Base-by-base conservation (phyloP, 2,113 vertebrate genomes). In the Garra rufa region DNA sequence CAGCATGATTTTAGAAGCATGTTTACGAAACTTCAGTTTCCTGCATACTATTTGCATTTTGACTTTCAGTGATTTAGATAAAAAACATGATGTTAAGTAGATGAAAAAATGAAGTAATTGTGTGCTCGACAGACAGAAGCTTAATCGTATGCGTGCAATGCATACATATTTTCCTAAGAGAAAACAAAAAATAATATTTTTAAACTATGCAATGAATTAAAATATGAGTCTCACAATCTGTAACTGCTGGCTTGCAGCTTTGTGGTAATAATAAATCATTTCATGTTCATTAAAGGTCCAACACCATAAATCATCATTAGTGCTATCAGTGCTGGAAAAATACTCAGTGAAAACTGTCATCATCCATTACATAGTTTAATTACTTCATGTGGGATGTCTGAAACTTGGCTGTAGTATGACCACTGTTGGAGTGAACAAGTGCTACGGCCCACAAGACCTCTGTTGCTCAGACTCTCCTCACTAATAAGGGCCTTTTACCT, bases 221-320 rank as follows among this genome's bases (percentile, higher is more conserved):
- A 91, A 89, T 92, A 91, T 91, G 82, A 88, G 87, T 90, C 48
- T 80, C 76, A 87, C 90, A 89, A 89, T 91, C 59, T 87, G 84
- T 89, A 83, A 84, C 48, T 83, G 83, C 80, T 89, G 81, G 91
- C 87, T 89, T 85, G 82, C 80, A 83, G 83, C 74, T 88, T 88
- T 87, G 81, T 76, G 55, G 74, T 84, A 61, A 52, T 90, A 89
- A 92, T 92, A 85, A 89, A 91, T 91, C 87, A 81, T 87, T 84
- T 84, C 57, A 65, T 82, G 82, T 59, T 43, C 83, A 83, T 91
- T 91, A 88, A 88, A 2, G n/a, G 78, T 61, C 85, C 71, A 75
- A 43, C 30, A 86, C 83, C 85, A 85, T 91, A 86, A 88, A 92
- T 92, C 91, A 89, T 91, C 83, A 91, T 91, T 91, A 90, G 87